phyloP scores from a whole-genome alignment of 37 sponge, comb jelly and placozoan species.

The Sycon ciliatum region DNA sequence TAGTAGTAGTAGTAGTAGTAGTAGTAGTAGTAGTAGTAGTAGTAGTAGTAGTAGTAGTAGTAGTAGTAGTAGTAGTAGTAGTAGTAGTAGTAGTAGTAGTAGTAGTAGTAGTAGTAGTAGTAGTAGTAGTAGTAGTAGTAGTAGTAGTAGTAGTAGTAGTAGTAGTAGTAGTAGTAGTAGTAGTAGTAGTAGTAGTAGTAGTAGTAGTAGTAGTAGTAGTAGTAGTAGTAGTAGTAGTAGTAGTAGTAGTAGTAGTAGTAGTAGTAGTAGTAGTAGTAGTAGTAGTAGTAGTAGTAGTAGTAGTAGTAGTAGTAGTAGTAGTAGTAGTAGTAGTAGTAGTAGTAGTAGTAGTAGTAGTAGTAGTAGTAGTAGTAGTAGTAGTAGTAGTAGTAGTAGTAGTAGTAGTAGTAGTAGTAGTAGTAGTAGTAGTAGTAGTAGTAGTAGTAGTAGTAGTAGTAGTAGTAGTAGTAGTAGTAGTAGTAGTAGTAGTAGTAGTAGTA shows the following conservation, averaged over 20 bases:
- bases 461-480: not conserved
- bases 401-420: conserved; percentile 8
- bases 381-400: conserved; percentile 8
- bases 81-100: conserved; percentile 8
- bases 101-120: conserved; percentile 2
- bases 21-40: conserved; percentile 8
- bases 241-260: not conserved
- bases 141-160: conserved; percentile 2
- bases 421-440: conserved; percentile 6
- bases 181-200: conserved; percentile 6
- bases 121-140: conserved; percentile 2
- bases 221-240: not conserved
- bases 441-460: conserved; percentile 8
- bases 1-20: not conserved
- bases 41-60: conserved; percentile 8
- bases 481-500: not conserved
- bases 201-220: not conserved
- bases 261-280: conserved; percentile 8
- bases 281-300: conserved; percentile 8
- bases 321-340: conserved; percentile 8
- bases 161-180: conserved; percentile 2
- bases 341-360: conserved; percentile 2
- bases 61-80: conserved; percentile 6
- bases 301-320: conserved; percentile 6
- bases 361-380: not conserved